Conservation (phyloP, 2,113 vertebrate species). For the Rhinichthys klamathensis region DNA sequence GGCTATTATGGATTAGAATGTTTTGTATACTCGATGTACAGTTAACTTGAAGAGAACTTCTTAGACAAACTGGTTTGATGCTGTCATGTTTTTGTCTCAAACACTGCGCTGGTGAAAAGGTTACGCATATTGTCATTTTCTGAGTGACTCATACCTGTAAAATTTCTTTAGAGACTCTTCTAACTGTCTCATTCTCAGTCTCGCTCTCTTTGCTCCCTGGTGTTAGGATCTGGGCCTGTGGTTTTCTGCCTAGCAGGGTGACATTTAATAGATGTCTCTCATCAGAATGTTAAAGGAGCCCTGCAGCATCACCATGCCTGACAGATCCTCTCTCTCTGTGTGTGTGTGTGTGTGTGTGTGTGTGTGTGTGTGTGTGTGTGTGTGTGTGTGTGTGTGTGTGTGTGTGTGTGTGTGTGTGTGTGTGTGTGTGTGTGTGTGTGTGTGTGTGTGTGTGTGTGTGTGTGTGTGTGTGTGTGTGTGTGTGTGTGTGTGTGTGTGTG, state of each 20-base stretch:
- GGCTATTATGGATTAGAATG: background rate
- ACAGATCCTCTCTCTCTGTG: background rate
- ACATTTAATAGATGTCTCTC: slow-evolving; percentile 69
- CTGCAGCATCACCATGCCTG: slow-evolving; percentile 40
- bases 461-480: background rate
- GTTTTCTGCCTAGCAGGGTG: slow-evolving; percentile 60
- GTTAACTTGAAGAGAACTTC: background rate
- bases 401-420: too few relatives aligned
- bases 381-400: too few relatives aligned
- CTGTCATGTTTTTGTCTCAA: slow-evolving; percentile 17
- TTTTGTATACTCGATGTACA: background rate
- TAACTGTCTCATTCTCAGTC: slow-evolving; percentile 24
- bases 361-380: too few relatives aligned
- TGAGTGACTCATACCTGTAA: slow-evolving; percentile 29
- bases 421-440: background rate
- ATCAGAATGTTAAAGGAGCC: slow-evolving; percentile 69
- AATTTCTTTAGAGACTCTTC: slow-evolving; percentile 7
- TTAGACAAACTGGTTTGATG: background rate
- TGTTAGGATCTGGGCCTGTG: slow-evolving; percentile 37
- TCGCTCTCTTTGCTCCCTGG: slow-evolving; percentile 23
- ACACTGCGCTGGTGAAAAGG: slow-evolving; percentile 4
- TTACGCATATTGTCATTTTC: slow-evolving; percentile 17
- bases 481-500: background rate
- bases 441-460: background rate
- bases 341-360: too few relatives aligned